Evolutionary conservation across 2,113 vertebrate genomes (phyloP), one percentile per base, ranked within the genome.

Genomic region (Guaruba guarouba): DNA sequence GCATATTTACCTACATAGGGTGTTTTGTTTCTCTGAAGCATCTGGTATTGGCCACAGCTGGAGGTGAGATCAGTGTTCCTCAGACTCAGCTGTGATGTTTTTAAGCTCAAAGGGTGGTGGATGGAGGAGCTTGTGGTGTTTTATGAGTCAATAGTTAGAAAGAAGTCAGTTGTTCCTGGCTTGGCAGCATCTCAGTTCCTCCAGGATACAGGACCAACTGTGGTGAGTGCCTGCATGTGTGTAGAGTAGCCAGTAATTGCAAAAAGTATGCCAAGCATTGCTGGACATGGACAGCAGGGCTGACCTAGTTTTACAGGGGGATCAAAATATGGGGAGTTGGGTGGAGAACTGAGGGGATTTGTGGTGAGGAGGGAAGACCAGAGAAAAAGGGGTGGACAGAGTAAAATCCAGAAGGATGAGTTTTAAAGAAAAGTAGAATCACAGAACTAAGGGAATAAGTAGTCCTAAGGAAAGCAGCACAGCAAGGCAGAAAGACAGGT

Each of bases 61-160:
- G 92, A 78, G 55, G n/a, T 64, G 66, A 96, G 66, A 88, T 94
- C 81, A 82, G 82, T 95, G 86, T 61, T 89, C 76, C 83, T 82
- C 48, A 64, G 66, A 55, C 35, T 91, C 66, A 63, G 62, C 66
- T 86, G 55, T 75, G 61, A 61, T 87, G 52, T 22, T 86, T 96
- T 82, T 86, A 51, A 92, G 43, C 86, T 71, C 39, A 82, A 39
- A 84, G 11, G 9, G 22, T 13, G 27, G 64, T 73, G 63, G 29
- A 73, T 68, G 0, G 3, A 44, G 20, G 27, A 86, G 27, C 14
- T 67, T 57, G 24, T n/a, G 48, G 24, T 73, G n/a, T 10, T 10
- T 93, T 71, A 35, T 16, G 20, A 67, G 51, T 88, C 73, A 46
- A 59, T 75, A 92, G 55, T 20, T 35, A 73, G 35, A 43, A 81